Percentiles rank a stretch among this genome's conserved stretches.
Conservation (phyloP, 2,113 vertebrate genomes). For the Ciconia boyciana region DNA sequence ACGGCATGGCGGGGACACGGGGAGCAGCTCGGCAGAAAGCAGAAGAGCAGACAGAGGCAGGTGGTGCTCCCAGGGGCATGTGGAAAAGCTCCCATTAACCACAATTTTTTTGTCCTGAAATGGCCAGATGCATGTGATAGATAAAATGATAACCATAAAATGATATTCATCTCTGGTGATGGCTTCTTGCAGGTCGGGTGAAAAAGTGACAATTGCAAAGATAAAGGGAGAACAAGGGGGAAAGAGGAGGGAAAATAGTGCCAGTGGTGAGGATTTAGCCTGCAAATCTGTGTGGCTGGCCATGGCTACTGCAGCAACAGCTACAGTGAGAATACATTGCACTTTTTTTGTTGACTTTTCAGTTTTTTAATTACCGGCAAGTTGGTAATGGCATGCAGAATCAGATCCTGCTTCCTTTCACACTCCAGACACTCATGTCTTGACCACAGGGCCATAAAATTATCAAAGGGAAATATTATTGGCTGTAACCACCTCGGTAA, state of each 20-base stretch:
- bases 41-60: background rate
- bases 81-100: background rate
- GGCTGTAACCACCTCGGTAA: slow-evolving; percentile 56
- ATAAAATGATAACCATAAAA: background rate
- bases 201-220: background rate
- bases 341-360: slow-evolving; percentile 62
- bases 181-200: background rate
- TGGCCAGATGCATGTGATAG: background rate
- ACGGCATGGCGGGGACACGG: accelerated
- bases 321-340: slow-evolving; percentile 17
- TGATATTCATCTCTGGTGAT: background rate
- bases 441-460: slow-evolving; percentile 63
- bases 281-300: background rate
- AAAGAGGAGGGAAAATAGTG: background rate
- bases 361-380: slow-evolving; percentile 50
- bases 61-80: background rate
- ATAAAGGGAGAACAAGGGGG: background rate
- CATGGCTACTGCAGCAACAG: background rate
- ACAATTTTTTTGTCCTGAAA: background rate
- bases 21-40: background rate
- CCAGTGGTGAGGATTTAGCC: background rate
- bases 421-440: slow-evolving; percentile 56
- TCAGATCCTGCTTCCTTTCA: slow-evolving; percentile 62
- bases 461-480: slow-evolving; percentile 64
- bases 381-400: slow-evolving; percentile 57